Evolutionary conservation across 53 echinoderm and acorn worm species (phyloP).

Genomic region (Paelopatides confundens): DNA sequence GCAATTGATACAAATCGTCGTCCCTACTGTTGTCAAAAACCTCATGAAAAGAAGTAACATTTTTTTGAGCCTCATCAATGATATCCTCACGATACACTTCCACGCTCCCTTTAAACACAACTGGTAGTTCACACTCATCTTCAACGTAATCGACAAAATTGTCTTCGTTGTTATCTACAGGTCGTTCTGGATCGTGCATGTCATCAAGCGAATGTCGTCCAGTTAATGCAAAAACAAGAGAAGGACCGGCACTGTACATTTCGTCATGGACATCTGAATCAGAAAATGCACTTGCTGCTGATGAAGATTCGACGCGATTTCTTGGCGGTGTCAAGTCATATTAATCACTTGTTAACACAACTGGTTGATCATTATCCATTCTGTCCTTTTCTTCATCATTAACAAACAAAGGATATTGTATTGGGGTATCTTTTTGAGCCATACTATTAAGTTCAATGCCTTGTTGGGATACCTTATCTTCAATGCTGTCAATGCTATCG

Average conservation of each 20-base stretch:
- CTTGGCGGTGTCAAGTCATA: slow-evolving; percentile 34
- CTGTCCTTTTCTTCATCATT: background rate
- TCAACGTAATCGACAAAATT: background rate
- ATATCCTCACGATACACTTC: slow-evolving; percentile 12
- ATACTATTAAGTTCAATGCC: background rate
- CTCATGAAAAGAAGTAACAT: background rate
- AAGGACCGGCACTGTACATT: background rate
- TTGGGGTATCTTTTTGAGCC: background rate
- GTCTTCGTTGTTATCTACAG: background rate
- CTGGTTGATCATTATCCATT: background rate
- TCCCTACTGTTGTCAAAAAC: background rate
- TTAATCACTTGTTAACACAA: slow-evolving; percentile 3
- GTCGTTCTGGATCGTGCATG: background rate
- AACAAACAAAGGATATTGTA: no score
- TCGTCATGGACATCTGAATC: slow-evolving; percentile 9
- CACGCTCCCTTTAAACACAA: slow-evolving; percentile 25
- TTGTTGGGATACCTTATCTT: background rate
- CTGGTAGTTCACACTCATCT: background rate
- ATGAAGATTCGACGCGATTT: slow-evolving; percentile 16
- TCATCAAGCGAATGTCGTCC: slow-evolving; percentile 5
- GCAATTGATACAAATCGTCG: background rate
- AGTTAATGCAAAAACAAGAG: slow-evolving; percentile 15
- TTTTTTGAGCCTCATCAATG: background rate
- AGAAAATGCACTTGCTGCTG: slow-evolving; percentile 20
- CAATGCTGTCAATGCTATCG: background rate